phyloP scores from a whole-genome alignment of 2,888 invertebrate species.

The Hirtodrosophila duncani region DNA sequence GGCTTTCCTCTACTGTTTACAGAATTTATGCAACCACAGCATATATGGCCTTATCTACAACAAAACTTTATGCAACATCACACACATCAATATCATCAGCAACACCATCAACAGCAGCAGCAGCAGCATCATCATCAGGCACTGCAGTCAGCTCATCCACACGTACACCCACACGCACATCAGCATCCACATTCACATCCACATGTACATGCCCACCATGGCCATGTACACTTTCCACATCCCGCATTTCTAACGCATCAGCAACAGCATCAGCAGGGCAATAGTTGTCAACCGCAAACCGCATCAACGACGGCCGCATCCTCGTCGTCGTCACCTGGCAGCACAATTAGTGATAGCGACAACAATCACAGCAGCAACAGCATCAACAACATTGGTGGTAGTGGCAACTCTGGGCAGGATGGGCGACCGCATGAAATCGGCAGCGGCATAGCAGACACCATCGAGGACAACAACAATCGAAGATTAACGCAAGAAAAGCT shows the following conservation, averaged over 20 bases:
- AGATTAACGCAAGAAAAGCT: constrained; percentile 75
- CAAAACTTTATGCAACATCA: constrained; percentile 78
- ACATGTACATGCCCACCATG: constrained; percentile 56
- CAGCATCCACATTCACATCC: constrained; percentile 45
- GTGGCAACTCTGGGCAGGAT: constrained; percentile 52
- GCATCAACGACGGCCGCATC: constrained; percentile 72
- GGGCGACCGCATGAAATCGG: constrained; percentile 70
- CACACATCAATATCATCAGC: constrained; percentile 63
- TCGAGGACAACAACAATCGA: constrained; percentile 75
- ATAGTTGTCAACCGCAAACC: constrained; percentile 79
- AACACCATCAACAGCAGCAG: constrained; percentile 55
- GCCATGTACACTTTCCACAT: constrained; percentile 77
- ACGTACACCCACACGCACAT: constrained; percentile 24
- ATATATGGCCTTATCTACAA: constrained; percentile 79
- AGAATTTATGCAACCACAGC: constrained; percentile 79
- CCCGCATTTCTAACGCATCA: constrained; percentile 78
- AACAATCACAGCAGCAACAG: constrained; percentile 74
- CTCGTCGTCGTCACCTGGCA: constrained; percentile 78
- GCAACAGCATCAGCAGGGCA: constrained; percentile 69
- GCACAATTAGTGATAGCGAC: constrained; percentile 79
- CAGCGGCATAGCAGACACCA: constrained; percentile 29
- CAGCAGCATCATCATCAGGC: constrained; percentile 40
- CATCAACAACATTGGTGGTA: constrained; percentile 8
- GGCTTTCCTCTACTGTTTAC: constrained; percentile 6
- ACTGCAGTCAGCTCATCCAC: constrained; percentile 49